phyloP scores from a whole-genome alignment of 2,888 invertebrate genomes.

The Frankliniella intonsa region DNA sequence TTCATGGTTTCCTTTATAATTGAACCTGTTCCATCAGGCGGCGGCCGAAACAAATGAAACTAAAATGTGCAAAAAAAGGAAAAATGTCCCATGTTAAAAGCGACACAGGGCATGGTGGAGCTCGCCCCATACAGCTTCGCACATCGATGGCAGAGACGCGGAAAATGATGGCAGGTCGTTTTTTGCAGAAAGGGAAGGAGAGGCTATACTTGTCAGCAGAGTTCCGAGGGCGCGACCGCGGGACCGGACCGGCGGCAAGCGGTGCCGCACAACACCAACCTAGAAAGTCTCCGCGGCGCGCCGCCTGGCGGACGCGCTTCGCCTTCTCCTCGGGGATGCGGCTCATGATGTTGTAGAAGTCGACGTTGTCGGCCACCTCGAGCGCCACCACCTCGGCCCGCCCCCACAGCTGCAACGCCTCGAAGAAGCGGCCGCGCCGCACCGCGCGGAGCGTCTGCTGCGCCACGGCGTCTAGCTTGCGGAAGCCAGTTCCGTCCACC shows the following conservation, averaged over 20 bases:
- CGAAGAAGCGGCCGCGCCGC: conserved; percentile 53
- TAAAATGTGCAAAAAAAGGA: no score
- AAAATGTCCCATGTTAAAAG: no score
- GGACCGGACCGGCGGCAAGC: neutral
- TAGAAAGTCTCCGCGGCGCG: conserved; percentile 25
- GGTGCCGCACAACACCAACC: neutral
- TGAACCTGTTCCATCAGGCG: no score
- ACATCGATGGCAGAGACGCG: no score
- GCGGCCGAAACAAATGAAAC: no score
- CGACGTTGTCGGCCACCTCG: conserved; percentile 59
- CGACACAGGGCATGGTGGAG: no score
- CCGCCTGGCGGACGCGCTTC: neutral
- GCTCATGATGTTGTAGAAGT: conserved; percentile 70
- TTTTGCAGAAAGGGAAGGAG: no score
- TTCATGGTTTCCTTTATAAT: no score
- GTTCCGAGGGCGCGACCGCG: neutral
- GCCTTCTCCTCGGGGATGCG: conserved; percentile 43
- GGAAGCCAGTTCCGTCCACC: conserved; percentile 63
- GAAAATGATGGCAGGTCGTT: no score
- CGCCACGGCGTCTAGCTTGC: conserved; percentile 56
- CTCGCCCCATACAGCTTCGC: no score
- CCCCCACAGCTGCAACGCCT: conserved; percentile 63
- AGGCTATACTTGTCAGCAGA: no score
- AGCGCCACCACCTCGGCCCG: conserved; percentile 59
- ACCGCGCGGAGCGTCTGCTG: conserved; percentile 54